Conservation (phyloP, 2,888 invertebrate species). For the Phragmatobia fuliginosa region DNA sequence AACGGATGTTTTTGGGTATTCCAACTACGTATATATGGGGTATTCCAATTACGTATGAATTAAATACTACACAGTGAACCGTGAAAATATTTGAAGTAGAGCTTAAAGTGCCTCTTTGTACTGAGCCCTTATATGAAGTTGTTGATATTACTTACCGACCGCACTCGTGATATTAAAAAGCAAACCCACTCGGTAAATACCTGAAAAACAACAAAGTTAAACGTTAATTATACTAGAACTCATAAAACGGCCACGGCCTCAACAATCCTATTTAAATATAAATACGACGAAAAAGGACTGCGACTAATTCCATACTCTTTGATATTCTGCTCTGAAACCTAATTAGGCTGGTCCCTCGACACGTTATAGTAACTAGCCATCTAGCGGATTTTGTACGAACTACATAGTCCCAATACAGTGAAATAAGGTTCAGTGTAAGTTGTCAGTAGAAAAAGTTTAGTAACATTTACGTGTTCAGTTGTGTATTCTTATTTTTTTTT, state of each 20-base stretch:
- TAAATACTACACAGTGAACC: neutral
- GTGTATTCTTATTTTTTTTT: neutral
- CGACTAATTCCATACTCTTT: constrained; percentile 14
- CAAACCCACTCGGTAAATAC: neutral
- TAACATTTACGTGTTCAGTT: constrained; percentile 2
- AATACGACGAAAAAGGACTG: constrained; percentile 2
- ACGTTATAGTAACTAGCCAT: constrained; percentile 25
- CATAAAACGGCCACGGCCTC: neutral
- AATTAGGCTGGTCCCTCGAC: constrained; percentile 16
- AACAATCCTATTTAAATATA: constrained; percentile 8
- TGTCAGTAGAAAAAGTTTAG: neutral
- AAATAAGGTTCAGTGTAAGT: constrained; percentile 3
- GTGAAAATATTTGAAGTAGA: neutral
- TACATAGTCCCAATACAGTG: constrained; percentile 1
- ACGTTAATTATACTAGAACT: neutral
- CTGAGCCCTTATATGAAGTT: neutral
- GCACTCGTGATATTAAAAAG: neutral
- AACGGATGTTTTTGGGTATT: neutral
- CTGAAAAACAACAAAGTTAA: constrained; percentile 7
- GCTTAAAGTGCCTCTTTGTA: neutral
- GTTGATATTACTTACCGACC: constrained; percentile 2
- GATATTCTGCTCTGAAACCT: constrained; percentile 19
- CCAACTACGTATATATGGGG: neutral
- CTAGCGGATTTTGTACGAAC: constrained; percentile 28
- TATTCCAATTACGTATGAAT: neutral